A percentile compares a stretch with the other conserved stretches of the same genome.
phyloP scores from a whole-genome alignment of 2,113 vertebrate species.

The Sebastes fasciatus region DNA sequence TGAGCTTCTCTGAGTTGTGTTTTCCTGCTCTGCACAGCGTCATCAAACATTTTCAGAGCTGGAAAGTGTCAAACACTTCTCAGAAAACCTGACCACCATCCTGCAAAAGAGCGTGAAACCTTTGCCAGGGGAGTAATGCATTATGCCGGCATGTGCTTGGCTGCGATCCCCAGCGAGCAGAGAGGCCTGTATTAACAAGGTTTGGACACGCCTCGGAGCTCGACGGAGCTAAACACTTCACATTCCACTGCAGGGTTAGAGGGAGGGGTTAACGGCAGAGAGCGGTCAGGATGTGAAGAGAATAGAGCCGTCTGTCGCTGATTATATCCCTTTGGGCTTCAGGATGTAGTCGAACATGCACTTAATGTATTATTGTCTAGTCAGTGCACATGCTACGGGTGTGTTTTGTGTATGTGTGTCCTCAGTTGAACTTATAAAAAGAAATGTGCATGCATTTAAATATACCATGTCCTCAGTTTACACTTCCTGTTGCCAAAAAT shows the following conservation, averaged over 20 bases:
- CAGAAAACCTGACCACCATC: constrained; percentile 21
- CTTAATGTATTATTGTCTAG: constrained; percentile 17
- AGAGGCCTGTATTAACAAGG: constrained; percentile 71
- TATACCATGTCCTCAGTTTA: background rate
- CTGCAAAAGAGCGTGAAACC: constrained; percentile 28
- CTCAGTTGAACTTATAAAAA: background rate
- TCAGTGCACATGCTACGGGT: background rate
- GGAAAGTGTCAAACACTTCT: constrained; percentile 18
- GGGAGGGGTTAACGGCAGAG: constrained; percentile 27
- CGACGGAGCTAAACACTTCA: constrained; percentile 52
- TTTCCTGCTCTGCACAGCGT: constrained; percentile 2
- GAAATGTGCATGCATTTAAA: constrained; percentile 12
- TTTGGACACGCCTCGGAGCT: constrained; percentile 62
- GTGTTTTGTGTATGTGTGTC: background rate
- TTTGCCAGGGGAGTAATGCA: constrained; percentile 46
- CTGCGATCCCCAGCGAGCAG: constrained; percentile 44
- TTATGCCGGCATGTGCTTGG: constrained; percentile 55
- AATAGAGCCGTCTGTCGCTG: constrained; percentile 23
- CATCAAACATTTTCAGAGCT: background rate
- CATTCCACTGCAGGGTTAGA: constrained; percentile 69
- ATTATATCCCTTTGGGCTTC: constrained; percentile 28
- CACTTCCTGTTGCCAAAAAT: constrained; percentile 7
- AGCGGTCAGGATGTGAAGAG: constrained; percentile 3
- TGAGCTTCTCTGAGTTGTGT: background rate
- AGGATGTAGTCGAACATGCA: constrained; percentile 13